phyloP scores from a whole-genome alignment of 2,888 invertebrate genomes.

The Scaptomyza parva region DNA sequence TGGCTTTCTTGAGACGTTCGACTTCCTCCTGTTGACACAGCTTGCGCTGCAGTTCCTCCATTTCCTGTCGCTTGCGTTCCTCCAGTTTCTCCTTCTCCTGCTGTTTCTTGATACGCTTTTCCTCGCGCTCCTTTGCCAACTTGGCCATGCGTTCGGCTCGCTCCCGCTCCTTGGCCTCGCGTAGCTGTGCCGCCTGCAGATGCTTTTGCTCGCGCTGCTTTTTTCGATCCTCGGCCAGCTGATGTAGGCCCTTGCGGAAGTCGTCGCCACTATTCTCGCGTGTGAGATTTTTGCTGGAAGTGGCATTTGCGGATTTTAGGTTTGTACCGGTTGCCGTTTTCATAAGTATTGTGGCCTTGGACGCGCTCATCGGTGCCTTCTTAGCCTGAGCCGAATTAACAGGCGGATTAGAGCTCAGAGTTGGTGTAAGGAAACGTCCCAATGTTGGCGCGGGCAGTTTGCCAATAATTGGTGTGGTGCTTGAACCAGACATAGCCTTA shows the following conservation, averaged over 20 bases:
- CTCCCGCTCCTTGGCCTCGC: conserved; percentile 84
- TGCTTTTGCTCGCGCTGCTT: conserved; percentile 84
- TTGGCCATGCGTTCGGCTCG: conserved; percentile 83
- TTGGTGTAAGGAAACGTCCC: conserved; percentile 82
- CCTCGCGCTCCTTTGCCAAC: conserved; percentile 82
- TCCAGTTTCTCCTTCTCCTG: conserved; percentile 71
- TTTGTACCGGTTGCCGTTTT: conserved; percentile 68
- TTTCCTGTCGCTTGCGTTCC: conserved; percentile 80
- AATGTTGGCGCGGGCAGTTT: conserved; percentile 71
- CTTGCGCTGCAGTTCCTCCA: conserved; percentile 83
- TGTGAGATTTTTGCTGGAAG: conserved; percentile 70
- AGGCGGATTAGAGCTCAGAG: conserved; percentile 69
- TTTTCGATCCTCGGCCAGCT: conserved; percentile 82
- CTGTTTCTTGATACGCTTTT: conserved; percentile 80
- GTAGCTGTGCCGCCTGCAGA: conserved; percentile 79
- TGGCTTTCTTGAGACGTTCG: conserved; percentile 64
- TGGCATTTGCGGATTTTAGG: conserved; percentile 59
- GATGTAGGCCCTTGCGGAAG: conserved; percentile 79
- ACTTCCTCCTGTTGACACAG: conserved; percentile 78
- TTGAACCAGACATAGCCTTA: conserved; percentile 33
- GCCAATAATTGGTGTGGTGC: conserved; percentile 79
- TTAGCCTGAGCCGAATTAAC: conserved; percentile 66
- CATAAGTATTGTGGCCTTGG: conserved; percentile 72
- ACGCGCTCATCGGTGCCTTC: conserved; percentile 80
- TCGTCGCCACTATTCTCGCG: conserved; percentile 84